Conservation (phyloP, 2,113 vertebrate species). For the Scomber scombrus region DNA sequence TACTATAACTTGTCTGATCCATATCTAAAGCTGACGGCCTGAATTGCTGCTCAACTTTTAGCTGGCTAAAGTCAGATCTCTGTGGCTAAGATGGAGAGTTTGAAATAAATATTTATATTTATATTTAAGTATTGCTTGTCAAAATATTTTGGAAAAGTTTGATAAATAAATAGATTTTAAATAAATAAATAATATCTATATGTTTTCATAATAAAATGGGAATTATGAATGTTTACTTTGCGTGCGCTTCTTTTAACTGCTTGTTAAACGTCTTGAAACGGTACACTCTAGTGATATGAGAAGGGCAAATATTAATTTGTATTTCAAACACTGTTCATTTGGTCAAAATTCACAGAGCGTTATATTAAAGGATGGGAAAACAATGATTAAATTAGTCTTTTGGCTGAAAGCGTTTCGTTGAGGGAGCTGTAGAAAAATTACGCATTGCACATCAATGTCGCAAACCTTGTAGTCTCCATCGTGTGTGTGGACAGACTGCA, state of each 20-base stretch:
- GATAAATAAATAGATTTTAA: background rate
- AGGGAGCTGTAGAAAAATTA: conserved; percentile 1
- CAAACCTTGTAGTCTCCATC: background rate
- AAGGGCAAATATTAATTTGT: conserved; percentile 1
- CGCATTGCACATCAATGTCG: background rate
- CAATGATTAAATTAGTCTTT: background rate
- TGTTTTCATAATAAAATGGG: background rate
- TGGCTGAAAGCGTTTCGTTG: background rate
- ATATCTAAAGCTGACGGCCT: conserved; percentile 1
- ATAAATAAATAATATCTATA: background rate
- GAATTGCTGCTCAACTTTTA: background rate
- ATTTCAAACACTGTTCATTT: background rate
- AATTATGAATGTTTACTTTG: background rate
- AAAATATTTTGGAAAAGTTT: background rate
- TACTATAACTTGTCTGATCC: background rate
- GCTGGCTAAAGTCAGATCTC: background rate
- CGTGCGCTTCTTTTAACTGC: no score
- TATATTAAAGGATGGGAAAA: background rate
- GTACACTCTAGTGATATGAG: background rate
- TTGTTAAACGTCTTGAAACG: background rate
- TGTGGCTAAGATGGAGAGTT: background rate
- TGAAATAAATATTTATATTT: background rate
- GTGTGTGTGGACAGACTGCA: background rate
- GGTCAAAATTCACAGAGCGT: background rate
- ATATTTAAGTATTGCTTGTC: background rate